Base-by-base conservation (phyloP, 2,113 vertebrate genomes). In the Mirza zaza region DNA sequence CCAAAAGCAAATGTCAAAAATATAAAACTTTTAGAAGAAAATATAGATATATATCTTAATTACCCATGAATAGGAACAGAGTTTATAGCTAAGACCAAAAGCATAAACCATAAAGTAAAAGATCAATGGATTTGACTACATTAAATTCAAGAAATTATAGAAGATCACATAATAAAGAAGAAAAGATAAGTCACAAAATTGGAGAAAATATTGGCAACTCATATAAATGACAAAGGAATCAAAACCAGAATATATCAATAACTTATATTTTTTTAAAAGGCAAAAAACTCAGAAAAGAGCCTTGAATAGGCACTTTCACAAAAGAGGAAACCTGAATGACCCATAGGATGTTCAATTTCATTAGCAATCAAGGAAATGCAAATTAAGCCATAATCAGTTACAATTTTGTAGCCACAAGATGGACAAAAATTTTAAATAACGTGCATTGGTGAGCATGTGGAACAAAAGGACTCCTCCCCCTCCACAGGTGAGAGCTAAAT, bases 111-210 rank as follows among this genome's bases (percentile, higher is more conserved):
- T 67, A 67, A 93, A 70, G 21, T 57, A 85, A 81, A 97, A 97
- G 29, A 84, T 79, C 39, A 85, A 95, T 82, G 92, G 50, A 87
- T 63, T 32, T 59, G 59, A 82, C 8, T 75, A 27, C 13, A 87
- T 81, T 95, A 86, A 95, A 91, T 87, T 71, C 87, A 87, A 94
- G 48, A 45, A 91, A 21, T 96, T 55, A 79, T 83, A 63, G 85
- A 83, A 48, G 34, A 73, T 85, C 20, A 55, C 55, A 65, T 88
- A 71, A 87, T 73, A 93, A 84, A 96, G 21, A 25, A 82, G 50
- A 94, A 88, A 95, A 85, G 18, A 81, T 15, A 73, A 94, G 48
- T 79, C 81, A 75, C 5, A 87, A 89, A 75, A 84, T 25, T 87
- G 14, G n/a, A 90, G 23, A 91, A 87, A 96, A 89, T 79, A 68